Conservation (phyloP, 2,888 invertebrate species). For the Galerucella calmariensis region DNA sequence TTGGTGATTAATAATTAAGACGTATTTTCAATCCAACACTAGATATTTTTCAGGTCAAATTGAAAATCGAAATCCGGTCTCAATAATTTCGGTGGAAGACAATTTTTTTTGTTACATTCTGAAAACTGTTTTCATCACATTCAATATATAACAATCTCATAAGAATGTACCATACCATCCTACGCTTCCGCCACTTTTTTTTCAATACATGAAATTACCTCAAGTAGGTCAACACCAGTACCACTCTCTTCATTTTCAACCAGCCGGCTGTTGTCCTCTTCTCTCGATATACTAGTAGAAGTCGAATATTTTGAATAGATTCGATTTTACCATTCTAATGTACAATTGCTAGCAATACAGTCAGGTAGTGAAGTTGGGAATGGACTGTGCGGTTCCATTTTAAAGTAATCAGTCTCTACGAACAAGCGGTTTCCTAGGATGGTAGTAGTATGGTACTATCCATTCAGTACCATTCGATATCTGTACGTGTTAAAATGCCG, state of each 20-base stretch:
- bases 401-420: background rate
- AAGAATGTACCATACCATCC: background rate
- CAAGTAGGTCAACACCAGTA: slow-evolving; percentile 17
- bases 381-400: background rate
- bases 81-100: background rate
- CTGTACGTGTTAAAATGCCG: background rate
- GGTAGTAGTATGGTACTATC: background rate
- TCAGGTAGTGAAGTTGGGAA: background rate
- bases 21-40: background rate
- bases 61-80: background rate
- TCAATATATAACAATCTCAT: background rate
- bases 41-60: background rate
- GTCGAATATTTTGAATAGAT: background rate
- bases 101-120: too few relatives aligned
- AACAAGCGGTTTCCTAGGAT: background rate
- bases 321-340: background rate
- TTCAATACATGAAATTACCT: background rate
- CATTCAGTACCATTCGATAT: slow-evolving; percentile 7
- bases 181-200: background rate
- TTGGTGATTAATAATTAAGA: too few relatives aligned
- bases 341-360: background rate
- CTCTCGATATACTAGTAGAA: background rate
- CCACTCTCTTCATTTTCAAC: slow-evolving; percentile 15
- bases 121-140: too few relatives aligned
- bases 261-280: background rate